Conservation (phyloP, 1,140 invertebrate genomes). For the Drosophila burlai region DNA sequence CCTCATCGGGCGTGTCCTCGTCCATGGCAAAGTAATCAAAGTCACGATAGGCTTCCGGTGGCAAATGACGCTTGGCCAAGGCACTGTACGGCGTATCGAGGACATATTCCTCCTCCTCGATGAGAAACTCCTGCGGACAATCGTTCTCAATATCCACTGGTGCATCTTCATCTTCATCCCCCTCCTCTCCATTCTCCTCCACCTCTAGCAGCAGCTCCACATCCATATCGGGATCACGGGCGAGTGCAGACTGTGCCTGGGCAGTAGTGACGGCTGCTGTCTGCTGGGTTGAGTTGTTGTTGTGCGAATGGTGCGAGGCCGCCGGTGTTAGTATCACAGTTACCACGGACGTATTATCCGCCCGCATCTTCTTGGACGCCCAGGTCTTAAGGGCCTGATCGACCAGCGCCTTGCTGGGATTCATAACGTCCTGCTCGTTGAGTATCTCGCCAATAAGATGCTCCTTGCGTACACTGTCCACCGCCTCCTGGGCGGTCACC, state of each 20-base stretch:
- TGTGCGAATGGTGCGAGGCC: slow-evolving; percentile 78
- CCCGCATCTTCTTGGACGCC: slow-evolving; percentile 92
- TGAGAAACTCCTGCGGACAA: slow-evolving; percentile 34
- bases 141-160: slow-evolving; percentile 35
- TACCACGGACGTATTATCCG: slow-evolving; percentile 98
- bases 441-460: slow-evolving; percentile 89
- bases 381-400: slow-evolving; percentile 93
- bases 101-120: slow-evolving; percentile 65
- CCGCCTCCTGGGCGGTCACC: slow-evolving; percentile 93
- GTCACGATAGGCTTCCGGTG: slow-evolving; percentile 74
- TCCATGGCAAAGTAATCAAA: slow-evolving; percentile 73
- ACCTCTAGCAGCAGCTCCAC: slow-evolving; percentile 39
- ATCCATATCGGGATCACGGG: slow-evolving; percentile 30
- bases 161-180: slow-evolving; percentile 30
- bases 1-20: slow-evolving; percentile 46
- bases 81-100: slow-evolving; percentile 72
- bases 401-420: slow-evolving; percentile 96
- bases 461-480: slow-evolving; percentile 92
- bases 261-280: neutral
- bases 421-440: slow-evolving; percentile 86
- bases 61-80: slow-evolving; percentile 75
- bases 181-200: slow-evolving; percentile 25
- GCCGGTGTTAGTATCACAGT: slow-evolving; percentile 97
- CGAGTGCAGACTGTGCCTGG: slow-evolving; percentile 2
- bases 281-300: neutral